Evolutionary conservation across 2,888 invertebrate species (phyloP).

Genomic region (Tiliacea aurago): DNA sequence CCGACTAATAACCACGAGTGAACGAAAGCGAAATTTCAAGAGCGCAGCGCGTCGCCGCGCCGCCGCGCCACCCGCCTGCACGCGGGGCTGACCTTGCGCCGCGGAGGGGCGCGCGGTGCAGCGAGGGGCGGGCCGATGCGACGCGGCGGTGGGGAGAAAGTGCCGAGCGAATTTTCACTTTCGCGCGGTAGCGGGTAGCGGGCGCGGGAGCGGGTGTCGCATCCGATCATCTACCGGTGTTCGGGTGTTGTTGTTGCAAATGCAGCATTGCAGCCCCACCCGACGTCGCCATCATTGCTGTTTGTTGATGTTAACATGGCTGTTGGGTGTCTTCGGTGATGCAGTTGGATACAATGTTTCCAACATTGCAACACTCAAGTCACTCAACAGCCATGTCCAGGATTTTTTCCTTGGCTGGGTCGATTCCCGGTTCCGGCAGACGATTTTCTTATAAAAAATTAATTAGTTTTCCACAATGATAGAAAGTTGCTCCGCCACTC

Average conservation of each 20-base stretch:
- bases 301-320: slow-evolving; percentile 16
- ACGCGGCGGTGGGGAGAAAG: slow-evolving; percentile 88
- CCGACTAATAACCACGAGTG: slow-evolving; percentile 91
- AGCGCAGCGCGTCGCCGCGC: slow-evolving; percentile 89
- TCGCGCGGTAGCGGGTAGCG: slow-evolving; percentile 83
- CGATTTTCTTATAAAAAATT: neutral
- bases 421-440: neutral
- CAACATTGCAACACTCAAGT: neutral
- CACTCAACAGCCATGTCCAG: neutral
- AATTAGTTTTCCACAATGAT: neutral
- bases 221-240: slow-evolving; percentile 12
- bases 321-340: neutral
- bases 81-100: slow-evolving; percentile 84
- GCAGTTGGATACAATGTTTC: neutral
- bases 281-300: neutral
- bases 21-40: slow-evolving; percentile 94
- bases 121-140: slow-evolving; percentile 74
- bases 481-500: neutral
- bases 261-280: slow-evolving; percentile 9
- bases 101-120: slow-evolving; percentile 75
- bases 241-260: neutral
- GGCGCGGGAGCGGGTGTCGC: slow-evolving; percentile 74
- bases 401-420: neutral
- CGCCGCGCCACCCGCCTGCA: slow-evolving; percentile 84
- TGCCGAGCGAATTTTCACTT: slow-evolving; percentile 89